A percentile compares a stretch with the other conserved stretches of the same genome.
Evolutionary conservation across 2,113 vertebrate species (phyloP).

Genomic region (Leucoraja erinaceus): DNA sequence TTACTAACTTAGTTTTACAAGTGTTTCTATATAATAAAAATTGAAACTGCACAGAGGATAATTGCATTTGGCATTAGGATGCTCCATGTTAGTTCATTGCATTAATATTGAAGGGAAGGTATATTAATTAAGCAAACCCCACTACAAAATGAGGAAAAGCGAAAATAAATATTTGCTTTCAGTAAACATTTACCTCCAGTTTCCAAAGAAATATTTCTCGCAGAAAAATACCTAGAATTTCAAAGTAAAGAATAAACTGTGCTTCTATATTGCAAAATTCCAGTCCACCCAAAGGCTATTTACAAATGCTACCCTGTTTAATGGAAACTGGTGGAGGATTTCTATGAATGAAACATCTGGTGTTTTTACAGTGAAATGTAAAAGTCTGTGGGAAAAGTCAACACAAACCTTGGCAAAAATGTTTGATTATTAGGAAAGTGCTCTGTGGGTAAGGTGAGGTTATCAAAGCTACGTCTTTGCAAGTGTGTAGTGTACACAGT

Average conservation of each 20-base stretch:
- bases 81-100: neutral
- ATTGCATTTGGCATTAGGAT: constrained; percentile 13
- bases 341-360: neutral
- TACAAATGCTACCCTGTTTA: neutral
- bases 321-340: constrained; percentile 9
- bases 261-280: neutral
- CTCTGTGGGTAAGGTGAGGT: neutral
- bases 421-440: neutral
- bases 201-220: neutral
- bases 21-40: constrained; percentile 15
- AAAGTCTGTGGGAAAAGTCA: constrained; percentile 32
- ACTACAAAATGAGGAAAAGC: neutral
- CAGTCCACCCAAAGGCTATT: neutral
- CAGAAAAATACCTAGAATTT: constrained; percentile 14
- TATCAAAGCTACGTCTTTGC: neutral
- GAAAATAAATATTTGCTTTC: neutral
- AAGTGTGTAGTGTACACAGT: neutral
- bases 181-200: neutral
- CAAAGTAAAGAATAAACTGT: neutral
- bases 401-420: constrained; percentile 13
- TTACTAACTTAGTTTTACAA: neutral
- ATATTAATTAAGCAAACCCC: neutral
- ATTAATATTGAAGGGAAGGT: neutral
- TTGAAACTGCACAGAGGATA: neutral
- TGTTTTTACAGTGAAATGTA: constrained; percentile 29